Conservation (phyloP, 2,888 invertebrate species). For the Toxonevra muliebris region DNA sequence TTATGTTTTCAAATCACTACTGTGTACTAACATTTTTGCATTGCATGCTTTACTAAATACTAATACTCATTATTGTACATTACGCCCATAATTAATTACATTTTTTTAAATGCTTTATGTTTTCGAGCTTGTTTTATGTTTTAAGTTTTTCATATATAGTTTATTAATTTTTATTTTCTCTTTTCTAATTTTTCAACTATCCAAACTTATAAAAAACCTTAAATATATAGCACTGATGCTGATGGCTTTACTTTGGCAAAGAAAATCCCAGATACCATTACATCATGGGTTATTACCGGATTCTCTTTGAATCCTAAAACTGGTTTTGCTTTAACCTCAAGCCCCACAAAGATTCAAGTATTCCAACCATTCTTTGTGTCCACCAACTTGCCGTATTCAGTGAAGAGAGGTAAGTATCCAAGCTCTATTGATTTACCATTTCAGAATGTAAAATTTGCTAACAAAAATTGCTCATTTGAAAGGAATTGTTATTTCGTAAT, state of each 20-base stretch:
- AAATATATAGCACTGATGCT: conserved; percentile 47
- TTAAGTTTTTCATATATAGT: background rate
- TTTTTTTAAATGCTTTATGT: background rate
- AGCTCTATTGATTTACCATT: too few species aligned
- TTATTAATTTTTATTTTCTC: background rate
- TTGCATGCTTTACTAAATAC: too few species aligned
- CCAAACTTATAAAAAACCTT: background rate
- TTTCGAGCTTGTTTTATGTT: conserved; percentile 1
- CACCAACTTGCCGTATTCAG: conserved; percentile 86
- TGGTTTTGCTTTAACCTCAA: conserved; percentile 80
- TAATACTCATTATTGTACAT: too few species aligned
- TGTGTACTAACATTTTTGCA: too few species aligned
- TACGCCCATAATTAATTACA: too few species aligned
- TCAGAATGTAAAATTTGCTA: background rate
- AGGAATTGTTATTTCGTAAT: too few species aligned
- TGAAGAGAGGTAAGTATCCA: conserved; percentile 69
- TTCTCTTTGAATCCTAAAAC: conserved; percentile 80
- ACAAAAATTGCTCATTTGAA: too few species aligned
- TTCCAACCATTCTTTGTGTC: conserved; percentile 87
- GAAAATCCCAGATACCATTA: conserved; percentile 82
- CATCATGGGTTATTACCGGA: conserved; percentile 85
- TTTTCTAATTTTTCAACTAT: background rate
- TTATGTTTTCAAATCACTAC: too few species aligned
- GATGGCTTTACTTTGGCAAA: conserved; percentile 59
- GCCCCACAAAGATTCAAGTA: conserved; percentile 75